These are phyloP conservation scores for Scytalopus superciliaris DNA, from an alignment of 2,113 vertebrate genomes.

Conservation along the genomic window DNA sequence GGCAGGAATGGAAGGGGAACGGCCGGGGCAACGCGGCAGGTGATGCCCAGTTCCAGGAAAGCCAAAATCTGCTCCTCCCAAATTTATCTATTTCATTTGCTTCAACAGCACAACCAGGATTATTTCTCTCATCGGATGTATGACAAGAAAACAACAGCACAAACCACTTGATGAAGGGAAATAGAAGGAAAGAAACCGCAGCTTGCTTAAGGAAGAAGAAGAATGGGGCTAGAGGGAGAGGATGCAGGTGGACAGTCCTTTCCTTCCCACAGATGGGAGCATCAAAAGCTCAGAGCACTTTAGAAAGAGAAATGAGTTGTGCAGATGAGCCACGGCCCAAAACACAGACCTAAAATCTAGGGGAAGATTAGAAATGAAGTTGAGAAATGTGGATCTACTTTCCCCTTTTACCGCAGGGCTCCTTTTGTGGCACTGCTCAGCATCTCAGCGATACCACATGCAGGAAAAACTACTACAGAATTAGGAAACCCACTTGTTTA, in stretches of 20 bases:
- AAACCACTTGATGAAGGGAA: not conserved
- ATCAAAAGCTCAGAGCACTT: not conserved
- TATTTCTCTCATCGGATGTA: not conserved
- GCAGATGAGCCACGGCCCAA: not conserved
- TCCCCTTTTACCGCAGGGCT: not conserved
- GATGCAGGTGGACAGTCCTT: not conserved
- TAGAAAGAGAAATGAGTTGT: not conserved
- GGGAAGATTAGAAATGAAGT: not conserved
- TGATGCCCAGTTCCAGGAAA: not conserved
- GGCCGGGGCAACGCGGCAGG: not conserved
- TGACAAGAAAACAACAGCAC: not conserved
- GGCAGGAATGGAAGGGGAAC: not conserved
- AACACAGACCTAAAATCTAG: not conserved
- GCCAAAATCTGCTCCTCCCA: not conserved
- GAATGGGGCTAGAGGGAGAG: not conserved
- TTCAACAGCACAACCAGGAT: not conserved
- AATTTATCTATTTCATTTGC: fast-evolving
- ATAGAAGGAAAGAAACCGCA: not conserved
- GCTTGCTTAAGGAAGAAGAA: not conserved
- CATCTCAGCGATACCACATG: fast-evolving
- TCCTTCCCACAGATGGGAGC: not conserved
- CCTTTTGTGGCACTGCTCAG: fast-evolving
- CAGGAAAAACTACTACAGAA: fast-evolving
- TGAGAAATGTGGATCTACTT: not conserved
- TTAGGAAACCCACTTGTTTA: fast-evolving